phyloP scores from a whole-genome alignment of 2,888 invertebrate genomes.

The Lampropteryx suffumata region DNA sequence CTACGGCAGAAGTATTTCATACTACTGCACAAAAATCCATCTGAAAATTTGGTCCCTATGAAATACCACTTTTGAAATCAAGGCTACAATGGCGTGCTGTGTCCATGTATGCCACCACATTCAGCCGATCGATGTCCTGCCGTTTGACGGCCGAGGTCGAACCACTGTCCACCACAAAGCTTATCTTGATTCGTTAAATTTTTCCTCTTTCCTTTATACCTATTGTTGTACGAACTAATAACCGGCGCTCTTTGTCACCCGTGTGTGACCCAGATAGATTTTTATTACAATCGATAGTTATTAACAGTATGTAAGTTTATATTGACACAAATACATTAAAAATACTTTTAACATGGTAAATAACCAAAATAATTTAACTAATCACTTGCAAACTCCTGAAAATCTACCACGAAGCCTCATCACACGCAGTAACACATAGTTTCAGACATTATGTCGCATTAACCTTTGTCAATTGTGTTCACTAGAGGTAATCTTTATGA shows the following conservation, averaged over 20 bases:
- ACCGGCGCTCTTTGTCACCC: constrained; percentile 65
- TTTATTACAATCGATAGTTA: constrained; percentile 31
- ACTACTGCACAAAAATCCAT: constrained; percentile 1
- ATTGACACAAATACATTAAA: too few relatives aligned
- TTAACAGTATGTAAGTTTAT: background rate
- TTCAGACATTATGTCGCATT: too few relatives aligned
- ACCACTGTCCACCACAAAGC: constrained; percentile 72
- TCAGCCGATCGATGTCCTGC: constrained; percentile 69
- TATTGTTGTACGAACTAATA: constrained; percentile 65
- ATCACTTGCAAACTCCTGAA: too few relatives aligned
- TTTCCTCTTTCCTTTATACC: constrained; percentile 58
- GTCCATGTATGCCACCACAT: constrained; percentile 60
- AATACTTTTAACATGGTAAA: too few relatives aligned
- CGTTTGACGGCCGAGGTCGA: constrained; percentile 81
- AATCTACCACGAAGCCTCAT: too few relatives aligned
- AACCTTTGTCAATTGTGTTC: too few relatives aligned
- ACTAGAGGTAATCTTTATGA: too few relatives aligned
- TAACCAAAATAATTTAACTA: too few relatives aligned
- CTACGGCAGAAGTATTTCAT: background rate
- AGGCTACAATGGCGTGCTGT: constrained; percentile 25
- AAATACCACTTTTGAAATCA: constrained; percentile 22
- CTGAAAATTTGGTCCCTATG: background rate
- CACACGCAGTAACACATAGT: too few relatives aligned
- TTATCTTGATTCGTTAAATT: constrained; percentile 77
- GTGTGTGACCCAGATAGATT: constrained; percentile 73